Evolutionary conservation across 2,888 invertebrate genomes (phyloP).

Genomic region (Hyposoter dolosus): DNA sequence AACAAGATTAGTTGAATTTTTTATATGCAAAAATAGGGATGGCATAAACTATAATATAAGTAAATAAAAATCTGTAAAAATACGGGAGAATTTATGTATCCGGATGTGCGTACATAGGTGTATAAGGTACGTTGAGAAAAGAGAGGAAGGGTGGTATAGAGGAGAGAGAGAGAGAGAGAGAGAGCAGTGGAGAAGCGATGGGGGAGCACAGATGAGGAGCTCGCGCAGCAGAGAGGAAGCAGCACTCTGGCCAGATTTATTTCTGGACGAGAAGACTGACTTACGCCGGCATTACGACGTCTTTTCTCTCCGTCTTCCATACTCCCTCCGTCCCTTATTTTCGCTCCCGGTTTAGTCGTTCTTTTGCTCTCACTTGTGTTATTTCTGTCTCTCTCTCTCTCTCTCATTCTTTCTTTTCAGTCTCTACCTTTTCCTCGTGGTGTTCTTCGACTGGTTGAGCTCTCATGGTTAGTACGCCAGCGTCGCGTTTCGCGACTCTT

Average conservation of each 20-base stretch:
- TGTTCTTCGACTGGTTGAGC: constrained; percentile 51
- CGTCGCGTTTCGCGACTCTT: constrained; percentile 62
- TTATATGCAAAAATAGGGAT: not conserved
- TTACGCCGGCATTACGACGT: constrained; percentile 59
- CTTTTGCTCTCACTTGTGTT: constrained; percentile 31
- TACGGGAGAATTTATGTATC: not conserved
- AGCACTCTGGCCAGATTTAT: constrained; percentile 76
- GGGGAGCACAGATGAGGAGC: constrained; percentile 63
- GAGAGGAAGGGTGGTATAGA: constrained; percentile 33
- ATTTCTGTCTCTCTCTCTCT: constrained; percentile 33
- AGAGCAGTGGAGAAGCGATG: constrained; percentile 54
- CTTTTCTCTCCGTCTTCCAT: constrained; percentile 43
- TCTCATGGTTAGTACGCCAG: constrained; percentile 59
- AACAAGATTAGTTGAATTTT: not conserved
- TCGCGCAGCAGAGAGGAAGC: constrained; percentile 70
- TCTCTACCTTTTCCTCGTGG: constrained; percentile 26
- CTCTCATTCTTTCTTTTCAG: not conserved
- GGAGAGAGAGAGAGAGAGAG: not conserved
- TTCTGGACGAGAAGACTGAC: constrained; percentile 74
- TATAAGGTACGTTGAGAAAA: constrained; percentile 20
- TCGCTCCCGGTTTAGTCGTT: not conserved
- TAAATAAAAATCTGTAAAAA: not conserved
- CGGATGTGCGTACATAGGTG: not conserved
- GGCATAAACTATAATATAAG: not conserved
- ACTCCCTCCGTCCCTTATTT: constrained; percentile 31